These are phyloP conservation scores for Calcarius lapponicus DNA, from an alignment of 2,797 vertebrate genomes.

Conservation along the genomic window DNA sequence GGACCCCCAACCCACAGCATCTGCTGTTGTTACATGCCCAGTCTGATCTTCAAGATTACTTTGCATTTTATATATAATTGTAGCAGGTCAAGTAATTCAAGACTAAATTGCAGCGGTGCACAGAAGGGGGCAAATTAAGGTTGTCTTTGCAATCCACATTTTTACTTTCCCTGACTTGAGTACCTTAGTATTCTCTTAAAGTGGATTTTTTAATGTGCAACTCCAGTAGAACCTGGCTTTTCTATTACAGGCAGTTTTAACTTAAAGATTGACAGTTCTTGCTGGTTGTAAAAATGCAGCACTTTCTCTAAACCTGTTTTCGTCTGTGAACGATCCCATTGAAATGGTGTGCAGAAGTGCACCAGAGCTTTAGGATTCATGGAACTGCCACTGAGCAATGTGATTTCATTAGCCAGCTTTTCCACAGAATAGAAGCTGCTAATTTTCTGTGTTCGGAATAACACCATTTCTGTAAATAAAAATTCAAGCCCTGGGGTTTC, in stretches of 20 bases:
- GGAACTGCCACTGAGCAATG: constrained; percentile 8
- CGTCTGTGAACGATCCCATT: not conserved
- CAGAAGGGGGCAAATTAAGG: not conserved
- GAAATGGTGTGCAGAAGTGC: constrained; percentile 9
- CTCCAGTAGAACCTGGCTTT: not conserved
- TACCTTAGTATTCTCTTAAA: not conserved
- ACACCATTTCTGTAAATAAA: constrained; percentile 66
- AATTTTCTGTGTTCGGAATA: constrained; percentile 56
- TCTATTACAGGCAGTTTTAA: constrained; percentile 7
- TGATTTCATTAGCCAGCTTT: constrained; percentile 43
- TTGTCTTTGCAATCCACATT: not conserved
- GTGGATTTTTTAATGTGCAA: constrained; percentile 22
- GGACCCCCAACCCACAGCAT: not conserved
- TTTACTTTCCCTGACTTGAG: not conserved
- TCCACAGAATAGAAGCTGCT: constrained; percentile 31
- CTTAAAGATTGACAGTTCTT: constrained; percentile 38
- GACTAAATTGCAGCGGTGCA: not conserved
- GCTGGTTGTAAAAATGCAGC: constrained; percentile 34
- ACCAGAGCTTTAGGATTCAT: not conserved
- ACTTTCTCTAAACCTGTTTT: constrained; percentile 48
- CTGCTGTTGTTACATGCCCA: not conserved
- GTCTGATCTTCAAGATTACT: constrained; percentile 3
- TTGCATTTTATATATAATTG: not conserved
- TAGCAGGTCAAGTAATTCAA: not conserved
- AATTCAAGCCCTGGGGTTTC: constrained; percentile 65